These are phyloP conservation scores for Melinaea menophilus DNA, from an alignment of 2,888 invertebrate species.

Conservation along the genomic window DNA sequence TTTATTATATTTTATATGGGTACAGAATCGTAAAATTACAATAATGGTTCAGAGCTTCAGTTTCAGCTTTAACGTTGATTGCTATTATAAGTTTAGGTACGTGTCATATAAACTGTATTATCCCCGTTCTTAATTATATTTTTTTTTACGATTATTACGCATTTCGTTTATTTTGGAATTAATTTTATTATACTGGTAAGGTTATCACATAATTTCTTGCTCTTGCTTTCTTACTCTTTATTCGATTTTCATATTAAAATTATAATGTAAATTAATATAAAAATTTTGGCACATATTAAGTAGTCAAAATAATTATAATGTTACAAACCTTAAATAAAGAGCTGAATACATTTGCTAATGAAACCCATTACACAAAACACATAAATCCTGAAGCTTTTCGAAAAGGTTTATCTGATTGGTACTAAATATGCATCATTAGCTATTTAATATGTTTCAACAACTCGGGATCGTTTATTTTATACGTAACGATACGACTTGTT, in stretches of 20 bases:
- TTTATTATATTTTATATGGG: constrained; percentile 5
- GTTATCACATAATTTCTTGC: neutral
- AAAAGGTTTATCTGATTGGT: neutral
- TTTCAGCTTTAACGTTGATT: neutral
- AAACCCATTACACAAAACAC: too few species aligned
- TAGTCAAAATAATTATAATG: too few species aligned
- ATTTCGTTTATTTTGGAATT: neutral
- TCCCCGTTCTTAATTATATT: neutral
- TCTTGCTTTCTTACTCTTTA: too few species aligned
- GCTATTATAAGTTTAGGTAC: constrained; percentile 1
- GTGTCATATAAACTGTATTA: neutral
- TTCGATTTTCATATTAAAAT: too few species aligned
- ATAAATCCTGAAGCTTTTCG: neutral
- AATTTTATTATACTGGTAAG: neutral
- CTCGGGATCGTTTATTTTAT: too few species aligned
- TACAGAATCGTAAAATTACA: constrained; percentile 3
- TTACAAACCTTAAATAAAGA: too few species aligned
- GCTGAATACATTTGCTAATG: too few species aligned
- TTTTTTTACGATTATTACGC: neutral
- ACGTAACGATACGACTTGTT: too few species aligned
- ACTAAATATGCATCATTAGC: neutral
- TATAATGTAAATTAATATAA: too few species aligned
- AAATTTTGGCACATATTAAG: too few species aligned
- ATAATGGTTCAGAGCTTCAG: neutral
- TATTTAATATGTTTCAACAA: neutral